Conservation (phyloP, 2,797 vertebrate species). For the Steatocranus sp. region DNA sequence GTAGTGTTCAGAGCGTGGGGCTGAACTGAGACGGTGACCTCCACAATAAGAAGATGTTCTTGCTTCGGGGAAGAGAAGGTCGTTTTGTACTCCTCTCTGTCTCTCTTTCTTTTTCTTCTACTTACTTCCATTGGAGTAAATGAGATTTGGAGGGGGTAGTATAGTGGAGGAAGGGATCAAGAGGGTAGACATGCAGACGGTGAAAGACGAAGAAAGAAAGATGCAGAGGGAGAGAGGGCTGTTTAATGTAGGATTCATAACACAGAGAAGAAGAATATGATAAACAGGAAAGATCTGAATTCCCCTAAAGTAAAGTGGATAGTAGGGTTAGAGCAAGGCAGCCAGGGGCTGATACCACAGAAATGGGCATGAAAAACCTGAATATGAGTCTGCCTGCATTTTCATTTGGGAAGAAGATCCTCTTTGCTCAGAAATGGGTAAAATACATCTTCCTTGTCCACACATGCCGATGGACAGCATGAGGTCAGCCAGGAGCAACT, state of each 20-base stretch:
- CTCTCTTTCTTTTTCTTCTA: slow-evolving; percentile 26
- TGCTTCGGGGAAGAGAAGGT: slow-evolving; percentile 78
- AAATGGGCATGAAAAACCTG: slow-evolving; percentile 26
- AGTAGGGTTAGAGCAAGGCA: neutral
- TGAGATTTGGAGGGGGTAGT: slow-evolving; percentile 67
- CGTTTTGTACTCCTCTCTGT: slow-evolving; percentile 67
- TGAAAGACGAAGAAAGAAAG: slow-evolving; percentile 36
- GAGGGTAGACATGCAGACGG: slow-evolving; percentile 55
- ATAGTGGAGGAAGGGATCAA: slow-evolving; percentile 57
- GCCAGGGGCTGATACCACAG: slow-evolving; percentile 18
- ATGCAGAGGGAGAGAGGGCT: slow-evolving; percentile 34
- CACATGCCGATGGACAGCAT: neutral
- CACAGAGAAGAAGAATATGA: slow-evolving; percentile 37
- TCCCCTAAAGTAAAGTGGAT: slow-evolving; percentile 29
- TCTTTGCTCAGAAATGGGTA: slow-evolving; percentile 4
- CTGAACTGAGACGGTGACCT: slow-evolving; percentile 72
- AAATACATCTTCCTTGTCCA: slow-evolving; percentile 15
- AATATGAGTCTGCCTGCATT: slow-evolving; percentile 10
- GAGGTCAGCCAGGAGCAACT: slow-evolving; percentile 35
- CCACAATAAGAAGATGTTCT: slow-evolving; percentile 77
- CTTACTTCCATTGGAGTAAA: slow-evolving; percentile 70
- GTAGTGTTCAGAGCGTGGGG: slow-evolving; percentile 70
- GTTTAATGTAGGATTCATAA: slow-evolving; percentile 49
- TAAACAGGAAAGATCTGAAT: slow-evolving; percentile 49
- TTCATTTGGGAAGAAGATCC: slow-evolving; percentile 40